Percentiles rank a stretch among this genome's conserved stretches.
phyloP scores from a whole-genome alignment of 2,113 vertebrate species.

The Tautogolabrus adspersus region DNA sequence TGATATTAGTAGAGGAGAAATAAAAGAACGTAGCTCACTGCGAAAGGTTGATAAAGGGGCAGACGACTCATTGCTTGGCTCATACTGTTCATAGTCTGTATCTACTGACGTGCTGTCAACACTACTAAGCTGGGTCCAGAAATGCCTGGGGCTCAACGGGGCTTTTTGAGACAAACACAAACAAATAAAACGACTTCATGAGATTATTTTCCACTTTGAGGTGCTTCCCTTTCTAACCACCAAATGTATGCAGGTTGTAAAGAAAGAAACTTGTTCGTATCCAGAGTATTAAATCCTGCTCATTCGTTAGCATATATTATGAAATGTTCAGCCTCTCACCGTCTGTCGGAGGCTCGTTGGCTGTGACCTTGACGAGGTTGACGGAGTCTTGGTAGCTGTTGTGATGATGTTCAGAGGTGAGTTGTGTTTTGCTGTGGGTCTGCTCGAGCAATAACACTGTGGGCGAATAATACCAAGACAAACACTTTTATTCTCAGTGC shows the following conservation, averaged over 20 bases:
- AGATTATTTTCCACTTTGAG: neutral
- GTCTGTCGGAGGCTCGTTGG: neutral
- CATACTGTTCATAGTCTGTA: constrained; percentile 76
- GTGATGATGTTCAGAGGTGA: neutral
- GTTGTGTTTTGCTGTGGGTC: constrained; percentile 13
- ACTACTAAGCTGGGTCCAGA: constrained; percentile 75
- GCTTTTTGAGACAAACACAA: constrained; percentile 58
- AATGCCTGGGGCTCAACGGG: constrained; percentile 32
- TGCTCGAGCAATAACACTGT: constrained; percentile 68
- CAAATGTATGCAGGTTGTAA: neutral
- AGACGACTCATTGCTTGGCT: constrained; percentile 51
- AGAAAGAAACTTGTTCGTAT: constrained; percentile 25
- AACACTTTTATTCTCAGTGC: neutral
- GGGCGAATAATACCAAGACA: neutral
- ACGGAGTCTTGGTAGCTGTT: constrained; percentile 64
- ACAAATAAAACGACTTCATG: neutral
- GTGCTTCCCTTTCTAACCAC: neutral
- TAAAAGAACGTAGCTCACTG: constrained; percentile 72
- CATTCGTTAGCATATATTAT: neutral
- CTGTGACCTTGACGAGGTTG: constrained; percentile 68
- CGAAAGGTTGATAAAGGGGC: constrained; percentile 76
- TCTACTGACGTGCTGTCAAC: constrained; percentile 73
- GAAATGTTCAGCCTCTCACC: constrained; percentile 52
- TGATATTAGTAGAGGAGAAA: constrained; percentile 12
- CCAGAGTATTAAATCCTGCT: no score